Conservation (phyloP, 2,797 vertebrate species). For the Micrastur ruficollis region DNA sequence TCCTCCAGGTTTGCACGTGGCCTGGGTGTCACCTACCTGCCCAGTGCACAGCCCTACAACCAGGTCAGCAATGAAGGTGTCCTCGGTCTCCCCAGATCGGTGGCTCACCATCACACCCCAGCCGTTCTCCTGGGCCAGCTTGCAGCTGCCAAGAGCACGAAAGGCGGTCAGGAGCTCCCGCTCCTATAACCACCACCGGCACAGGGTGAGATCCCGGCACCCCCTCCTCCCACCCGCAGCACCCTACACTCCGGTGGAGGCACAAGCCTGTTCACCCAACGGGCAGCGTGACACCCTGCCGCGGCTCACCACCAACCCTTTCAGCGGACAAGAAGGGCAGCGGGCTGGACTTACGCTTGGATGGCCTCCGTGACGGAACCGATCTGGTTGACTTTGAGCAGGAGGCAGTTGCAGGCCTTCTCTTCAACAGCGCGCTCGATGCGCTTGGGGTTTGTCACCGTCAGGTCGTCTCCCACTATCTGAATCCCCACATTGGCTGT, state of each 20-base stretch:
- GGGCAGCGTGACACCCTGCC: background rate
- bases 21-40: conserved; percentile 79
- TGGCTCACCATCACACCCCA: conserved; percentile 97
- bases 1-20: background rate
- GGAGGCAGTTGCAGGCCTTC: conserved; percentile 91
- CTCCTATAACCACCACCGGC: background rate
- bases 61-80: conserved; percentile 93
- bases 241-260: background rate
- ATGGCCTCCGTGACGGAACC: conserved; percentile 91
- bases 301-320: background rate
- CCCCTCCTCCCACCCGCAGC: background rate
- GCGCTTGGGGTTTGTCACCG: conserved; percentile 90
- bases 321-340: background rate
- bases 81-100: conserved; percentile 92
- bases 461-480: conserved; percentile 92
- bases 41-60: conserved; percentile 93
- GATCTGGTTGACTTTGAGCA: conserved; percentile 95
- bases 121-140: conserved; percentile 91
- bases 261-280: background rate
- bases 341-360: conserved; percentile 82
- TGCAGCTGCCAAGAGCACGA: conserved; percentile 78
- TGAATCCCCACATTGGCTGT: conserved; percentile 89
- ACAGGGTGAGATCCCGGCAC: background rate
- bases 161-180: background rate
- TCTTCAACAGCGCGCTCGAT: conserved; percentile 89